These are phyloP conservation scores for Tragelaphus scriptus DNA, from an alignment of 2,113 vertebrate species.

Conservation along the genomic window DNA sequence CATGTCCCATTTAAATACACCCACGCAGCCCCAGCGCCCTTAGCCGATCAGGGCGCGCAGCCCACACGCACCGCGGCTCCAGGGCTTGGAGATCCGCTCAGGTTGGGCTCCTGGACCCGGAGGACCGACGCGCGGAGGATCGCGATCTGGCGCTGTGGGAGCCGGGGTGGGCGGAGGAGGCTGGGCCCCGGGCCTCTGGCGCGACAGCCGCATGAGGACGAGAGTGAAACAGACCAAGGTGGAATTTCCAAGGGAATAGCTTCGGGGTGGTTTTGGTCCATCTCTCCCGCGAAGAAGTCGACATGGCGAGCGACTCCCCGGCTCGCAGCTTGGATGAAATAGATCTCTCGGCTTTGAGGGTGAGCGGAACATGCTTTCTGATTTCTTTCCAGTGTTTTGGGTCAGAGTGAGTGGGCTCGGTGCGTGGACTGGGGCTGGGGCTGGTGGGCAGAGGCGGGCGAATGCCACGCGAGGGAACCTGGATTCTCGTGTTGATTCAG, in stretches of 20 bases:
- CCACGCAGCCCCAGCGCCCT: conserved; percentile 65
- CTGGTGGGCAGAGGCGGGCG: neutral
- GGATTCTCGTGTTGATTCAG: neutral
- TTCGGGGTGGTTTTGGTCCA: conserved; percentile 71
- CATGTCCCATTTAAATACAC: conserved; percentile 73
- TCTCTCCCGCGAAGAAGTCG: conserved; percentile 76
- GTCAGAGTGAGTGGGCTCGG: neutral
- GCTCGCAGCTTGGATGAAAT: conserved; percentile 98
- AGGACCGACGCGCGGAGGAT: neutral
- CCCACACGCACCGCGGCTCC: conserved; percentile 56
- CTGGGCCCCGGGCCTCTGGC: conserved; percentile 55
- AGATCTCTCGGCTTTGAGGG: conserved; percentile 95
- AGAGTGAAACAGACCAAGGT: conserved; percentile 65
- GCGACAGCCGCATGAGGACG: conserved; percentile 65
- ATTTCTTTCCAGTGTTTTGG: neutral
- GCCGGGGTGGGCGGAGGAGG: conserved; percentile 45
- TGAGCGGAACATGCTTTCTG: conserved; percentile 72
- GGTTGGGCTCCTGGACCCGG: conserved; percentile 32
- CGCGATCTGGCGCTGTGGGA: neutral
- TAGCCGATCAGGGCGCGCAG: conserved; percentile 65
- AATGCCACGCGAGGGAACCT: neutral
- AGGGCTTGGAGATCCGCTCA: conserved; percentile 44
- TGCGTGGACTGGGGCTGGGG: neutral
- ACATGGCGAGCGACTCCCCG: conserved; percentile 95
- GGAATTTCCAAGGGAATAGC: conserved; percentile 60